These are phyloP conservation scores for Lasius platythorax DNA, from an alignment of 2,888 invertebrate genomes.

Conservation along the genomic window DNA sequence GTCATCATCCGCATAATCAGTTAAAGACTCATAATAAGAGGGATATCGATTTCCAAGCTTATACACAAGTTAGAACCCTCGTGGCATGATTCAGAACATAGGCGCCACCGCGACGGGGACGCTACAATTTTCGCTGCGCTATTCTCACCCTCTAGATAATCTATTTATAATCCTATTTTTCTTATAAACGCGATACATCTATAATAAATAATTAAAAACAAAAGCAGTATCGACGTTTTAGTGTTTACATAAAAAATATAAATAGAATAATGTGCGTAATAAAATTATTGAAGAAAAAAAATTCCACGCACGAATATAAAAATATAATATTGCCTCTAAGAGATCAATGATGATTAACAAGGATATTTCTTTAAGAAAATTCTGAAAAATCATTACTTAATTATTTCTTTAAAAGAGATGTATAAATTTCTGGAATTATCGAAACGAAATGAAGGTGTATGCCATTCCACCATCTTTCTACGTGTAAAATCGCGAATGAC, in stretches of 20 bases:
- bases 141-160: background rate
- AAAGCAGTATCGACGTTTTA: background rate
- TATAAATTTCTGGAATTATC: conserved; percentile 10
- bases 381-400: background rate
- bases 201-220: background rate
- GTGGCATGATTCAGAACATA: conserved; percentile 77
- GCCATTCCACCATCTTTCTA: conserved; percentile 14
- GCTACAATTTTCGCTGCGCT: background rate
- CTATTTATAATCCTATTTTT: background rate
- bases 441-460: conserved; percentile 21
- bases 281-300: background rate
- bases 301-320: background rate
- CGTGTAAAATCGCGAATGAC: conserved; percentile 67
- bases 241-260: background rate
- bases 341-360: background rate
- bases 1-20: conserved; percentile 39
- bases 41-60: conserved; percentile 70
- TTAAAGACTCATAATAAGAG: conserved; percentile 59
- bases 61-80: conserved; percentile 57
- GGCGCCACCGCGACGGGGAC: conserved; percentile 64
- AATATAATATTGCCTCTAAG: background rate
- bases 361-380: background rate
- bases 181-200: background rate
- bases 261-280: background rate
- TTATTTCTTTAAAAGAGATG: background rate